These are phyloP conservation scores for Tetragonula carbonaria DNA, from an alignment of 2,888 invertebrate genomes.

Conservation along the genomic window DNA sequence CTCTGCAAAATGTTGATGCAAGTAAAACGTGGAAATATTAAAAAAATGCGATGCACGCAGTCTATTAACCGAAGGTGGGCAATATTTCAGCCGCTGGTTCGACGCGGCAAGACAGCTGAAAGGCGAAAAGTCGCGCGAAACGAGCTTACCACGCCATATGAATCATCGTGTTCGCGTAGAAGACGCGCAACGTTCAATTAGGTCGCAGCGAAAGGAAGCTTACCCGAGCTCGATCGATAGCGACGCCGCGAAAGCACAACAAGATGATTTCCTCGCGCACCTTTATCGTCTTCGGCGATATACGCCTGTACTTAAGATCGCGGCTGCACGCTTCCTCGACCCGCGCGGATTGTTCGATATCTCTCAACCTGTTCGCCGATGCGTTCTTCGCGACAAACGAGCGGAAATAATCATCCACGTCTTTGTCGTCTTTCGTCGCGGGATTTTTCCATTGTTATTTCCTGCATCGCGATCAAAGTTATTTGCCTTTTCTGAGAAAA, in stretches of 20 bases:
- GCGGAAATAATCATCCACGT: background rate
- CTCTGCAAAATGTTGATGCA: no score
- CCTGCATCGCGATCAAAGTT: no score
- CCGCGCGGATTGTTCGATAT: constrained; percentile 10
- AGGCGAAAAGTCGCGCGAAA: background rate
- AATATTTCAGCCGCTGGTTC: background rate
- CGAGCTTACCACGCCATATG: constrained; percentile 39
- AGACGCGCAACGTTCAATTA: constrained; percentile 54
- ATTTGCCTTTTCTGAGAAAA: no score
- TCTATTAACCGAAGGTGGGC: background rate
- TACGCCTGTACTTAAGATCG: background rate
- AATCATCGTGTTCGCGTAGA: constrained; percentile 37
- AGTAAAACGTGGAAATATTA: no score
- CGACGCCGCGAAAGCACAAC: constrained; percentile 24
- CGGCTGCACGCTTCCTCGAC: background rate
- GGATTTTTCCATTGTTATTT: constrained; percentile 12
- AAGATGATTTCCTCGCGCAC: constrained; percentile 40
- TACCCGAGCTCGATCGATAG: constrained; percentile 44
- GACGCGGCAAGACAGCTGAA: background rate
- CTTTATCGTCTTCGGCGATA: constrained; percentile 35
- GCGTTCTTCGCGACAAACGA: no score
- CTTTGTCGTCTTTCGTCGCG: background rate
- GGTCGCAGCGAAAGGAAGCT: constrained; percentile 29
- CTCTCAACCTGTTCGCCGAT: background rate
- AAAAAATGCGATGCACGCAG: no score